Base-by-base conservation (phyloP, 2,113 vertebrate species). In the Pavo muticus region DNA sequence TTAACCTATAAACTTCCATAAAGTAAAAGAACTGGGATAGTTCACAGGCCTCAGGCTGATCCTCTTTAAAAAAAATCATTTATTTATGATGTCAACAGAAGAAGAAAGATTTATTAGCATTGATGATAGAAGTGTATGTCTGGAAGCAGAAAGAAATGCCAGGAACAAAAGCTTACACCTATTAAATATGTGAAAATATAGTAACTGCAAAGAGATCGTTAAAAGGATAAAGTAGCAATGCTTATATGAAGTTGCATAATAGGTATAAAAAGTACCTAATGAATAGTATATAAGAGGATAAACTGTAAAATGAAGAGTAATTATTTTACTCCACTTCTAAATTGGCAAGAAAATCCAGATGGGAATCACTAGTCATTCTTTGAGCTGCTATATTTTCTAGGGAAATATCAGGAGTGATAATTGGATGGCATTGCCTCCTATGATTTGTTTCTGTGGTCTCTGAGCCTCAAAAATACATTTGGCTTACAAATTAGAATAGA, bases 151-250 rank as follows among this genome's bases (percentile, higher is more conserved):
- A 16, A 6, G 25, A 75, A 93, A 73, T 90, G 52, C 37, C 37
- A 69, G 82, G 86, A 94, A 79, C 32, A 11, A 81, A 95, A 83
- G 3, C 23, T 76, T 96, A 15, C 27, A 80, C 75, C 39, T 88
- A 27, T 52, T 89, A 17, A 54, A 54, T 54, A 54, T 54, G 68
- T 77, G 70, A 73, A 95, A 95, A 84, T 60, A 10, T 35, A 61
- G 71, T 69, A 89, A 44, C 29, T 69, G 11, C 3, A 69, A 61
- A 75, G 48, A 77, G 14, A 68, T 40, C 23, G 47, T 75, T 68
- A 47, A 89, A 91, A 87, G 17, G 23, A 79, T 15, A 82, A 77
- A 72, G 23, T 48, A 18, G 6, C 52, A 30, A 25, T 68, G 11
- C 71, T 84, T 64, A 44, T 32, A 52, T 78, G 4, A 21, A 82